Evolutionary conservation across 2,113 vertebrate species (phyloP), one percentile per base, ranked within the genome.

Genomic region (Nyctibius bracteatus): DNA sequence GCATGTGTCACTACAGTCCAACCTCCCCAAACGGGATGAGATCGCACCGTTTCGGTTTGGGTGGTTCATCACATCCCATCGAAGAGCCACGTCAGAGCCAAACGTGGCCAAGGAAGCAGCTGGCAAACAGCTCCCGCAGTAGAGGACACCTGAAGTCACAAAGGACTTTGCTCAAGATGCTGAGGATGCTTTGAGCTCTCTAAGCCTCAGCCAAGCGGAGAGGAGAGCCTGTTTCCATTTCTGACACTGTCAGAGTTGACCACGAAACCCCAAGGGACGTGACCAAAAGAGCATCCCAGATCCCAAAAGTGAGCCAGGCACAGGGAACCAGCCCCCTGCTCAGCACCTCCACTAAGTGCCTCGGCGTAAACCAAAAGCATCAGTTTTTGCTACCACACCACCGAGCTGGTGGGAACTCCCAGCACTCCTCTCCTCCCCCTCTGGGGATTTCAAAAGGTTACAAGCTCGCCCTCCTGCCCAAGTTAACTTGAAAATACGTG

Each of bases 41-140:
- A 57, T 7, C 2, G 5, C 33, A 22, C 18, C 5, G 3, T 23
- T 41, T 31, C 14, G 8, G 37, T 5, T 23, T 0, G 0, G 11
- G n/a, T 4, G 51, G 18, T 4, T 14, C 33, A 35, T 68, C 24
- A 22, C 72, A 73, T 6, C 41, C 9, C 37, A 4, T 2, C 43
- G 31, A 8, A 51, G 57, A 46, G 31, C 28, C 33, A 7, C 0
- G 0, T 9, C 8, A 37, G 74, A 78, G 68, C 27, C 41, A 28
- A 39, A 39, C 0, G 18, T 2, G 35, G 39, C 5, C 39, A 22
- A 14, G 31, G 63, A 81, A 63, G 70, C 59, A 55, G 6, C 31
- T 58, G 71, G 54, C 51, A 17, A 41, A 58, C 31, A 74, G 79
- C 58, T 84, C 88, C 57, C 1, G 8, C 12, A 1, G 17, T 3